These are phyloP conservation scores for Rhingia campestris DNA, from an alignment of 2,888 invertebrate genomes.

Conservation along the genomic window DNA sequence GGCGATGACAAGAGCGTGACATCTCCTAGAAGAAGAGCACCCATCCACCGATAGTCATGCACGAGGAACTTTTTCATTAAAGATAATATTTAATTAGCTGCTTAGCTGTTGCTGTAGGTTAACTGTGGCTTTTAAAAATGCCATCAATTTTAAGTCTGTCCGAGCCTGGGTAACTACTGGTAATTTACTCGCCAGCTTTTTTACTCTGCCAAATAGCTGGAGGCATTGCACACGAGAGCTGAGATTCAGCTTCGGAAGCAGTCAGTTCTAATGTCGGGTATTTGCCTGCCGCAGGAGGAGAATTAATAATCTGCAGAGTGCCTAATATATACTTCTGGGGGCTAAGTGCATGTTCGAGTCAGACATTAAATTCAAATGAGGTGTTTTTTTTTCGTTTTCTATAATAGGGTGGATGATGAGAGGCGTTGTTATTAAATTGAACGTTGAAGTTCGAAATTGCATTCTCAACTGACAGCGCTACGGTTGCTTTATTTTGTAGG, in stretches of 20 bases:
- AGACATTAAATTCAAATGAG: constrained; percentile 66
- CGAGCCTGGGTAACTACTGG: constrained; percentile 4
- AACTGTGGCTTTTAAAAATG: constrained; percentile 16
- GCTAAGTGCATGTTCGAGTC: constrained; percentile 52
- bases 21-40: constrained; percentile 22
- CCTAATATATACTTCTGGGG: constrained; percentile 50
- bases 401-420: not conserved
- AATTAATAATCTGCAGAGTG: constrained; percentile 29
- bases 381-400: constrained; percentile 4
- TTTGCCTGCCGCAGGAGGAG: constrained; percentile 45
- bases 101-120: constrained; percentile 1
- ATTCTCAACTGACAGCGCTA: constrained; percentile 6
- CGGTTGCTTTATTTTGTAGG: not conserved
- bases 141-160: constrained; percentile 34
- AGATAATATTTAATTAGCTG: constrained; percentile 42
- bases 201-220: constrained; percentile 7
- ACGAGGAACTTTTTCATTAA: constrained; percentile 22
- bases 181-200: not conserved
- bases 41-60: constrained; percentile 27
- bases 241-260: constrained; percentile 2
- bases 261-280: constrained; percentile 54
- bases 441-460: constrained; percentile 31
- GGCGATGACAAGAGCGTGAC: constrained; percentile 41
- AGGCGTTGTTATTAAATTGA: constrained; percentile 30
- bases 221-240: constrained; percentile 20